Base-by-base conservation (phyloP, 2,797 vertebrate species). In the Tauraco hartlaubi region DNA sequence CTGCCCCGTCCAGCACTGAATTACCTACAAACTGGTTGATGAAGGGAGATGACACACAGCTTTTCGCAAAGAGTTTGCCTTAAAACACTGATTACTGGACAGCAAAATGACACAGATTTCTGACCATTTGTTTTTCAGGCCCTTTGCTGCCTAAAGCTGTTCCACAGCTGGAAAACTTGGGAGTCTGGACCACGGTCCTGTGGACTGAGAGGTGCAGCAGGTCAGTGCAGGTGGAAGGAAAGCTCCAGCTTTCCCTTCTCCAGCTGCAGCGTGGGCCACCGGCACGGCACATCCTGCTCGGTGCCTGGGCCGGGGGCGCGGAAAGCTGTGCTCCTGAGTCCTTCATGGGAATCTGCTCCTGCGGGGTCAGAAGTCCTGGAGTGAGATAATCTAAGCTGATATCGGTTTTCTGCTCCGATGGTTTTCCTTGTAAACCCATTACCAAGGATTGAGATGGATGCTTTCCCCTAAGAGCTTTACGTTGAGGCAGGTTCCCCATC, bases 401-500 rank as follows among this genome's bases (percentile, higher is more conserved):
- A n/a, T 0, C 31, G 16, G 86, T 71, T 85, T 95, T 77, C 84
- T 87, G 43, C 91, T 73, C 81, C 67, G 61, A 2, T 92, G 78
- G 23, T 74, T 93, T 87, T 80, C 64, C 88, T 73, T 68, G 74
- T 67, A 85, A 90, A 33, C 6, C n/a, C 78, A 37, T 92, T 88
- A 51, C 28, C 54, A 1, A 3, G 58, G 62, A 77, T 4, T 66
- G 92, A 85, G 85, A 78, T 9, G 22, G 63, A 83, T 59, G 58
- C 15, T 83, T 77, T 74, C 52, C 61, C 19, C 0, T n/a, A 44
- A 41, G 58, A 68, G 43, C 25, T 67, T 85, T 72, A 12, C 12
- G 8, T 43, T 46, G 39, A 87, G 58, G 46, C 43, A 73, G 35
- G 56, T 67, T 80, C 44, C 49, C 29, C 17, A 44, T 29, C 46